Evolutionary conservation across 64 coral and sea anemone species (phyloP), one percentile per base, ranked within the genome.

Genomic region (Catalaphyllia jardinei): DNA sequence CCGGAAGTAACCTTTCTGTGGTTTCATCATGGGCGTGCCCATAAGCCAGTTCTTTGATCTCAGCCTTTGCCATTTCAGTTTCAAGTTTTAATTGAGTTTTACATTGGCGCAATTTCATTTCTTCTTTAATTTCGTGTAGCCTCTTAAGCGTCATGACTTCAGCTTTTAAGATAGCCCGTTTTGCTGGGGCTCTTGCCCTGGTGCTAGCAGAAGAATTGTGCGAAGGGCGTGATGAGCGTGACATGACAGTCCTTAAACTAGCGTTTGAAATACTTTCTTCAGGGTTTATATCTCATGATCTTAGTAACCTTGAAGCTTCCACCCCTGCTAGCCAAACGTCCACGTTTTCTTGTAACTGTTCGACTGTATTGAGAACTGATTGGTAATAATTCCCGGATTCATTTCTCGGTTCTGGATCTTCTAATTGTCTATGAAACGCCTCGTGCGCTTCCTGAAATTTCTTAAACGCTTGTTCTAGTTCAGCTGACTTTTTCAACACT

Each of bases 31-130:
- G 27, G 22, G 87, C 79, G 4, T 52, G 50, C 50, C 4, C 50
- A 67, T 94, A 93, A 14, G 71, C 92, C 29, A 62, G 33, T 87
- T 92, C 83, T 79, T 92, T 65, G 22, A 84, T 84, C 22, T 79
- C 74, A 8, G 75, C 82, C 62, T n/a, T n/a, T n/a, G n/a, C n/a
- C n/a, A n/a, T n/a, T n/a, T n/a, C n/a, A n/a, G n/a, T n/a, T n/a
- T n/a, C 20, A 18, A 87, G 50, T 31, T 92, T 50, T 51, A 92
- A n/a, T 65, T 79, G 10, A 9, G 31, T 67, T 54, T 88, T 89
- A 8, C 77, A 18, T 71, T 93, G 87, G 24, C 60, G 69, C 16
- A 93, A 51, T 29, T 65, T 60, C 25, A 89, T 79, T 71, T 93
- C 77, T 31, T 88, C 86, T 77, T 89, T 65, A 14, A 93, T 82